These are phyloP conservation scores for Heliornis fulica DNA, from an alignment of 2,113 vertebrate genomes.

Conservation along the genomic window DNA sequence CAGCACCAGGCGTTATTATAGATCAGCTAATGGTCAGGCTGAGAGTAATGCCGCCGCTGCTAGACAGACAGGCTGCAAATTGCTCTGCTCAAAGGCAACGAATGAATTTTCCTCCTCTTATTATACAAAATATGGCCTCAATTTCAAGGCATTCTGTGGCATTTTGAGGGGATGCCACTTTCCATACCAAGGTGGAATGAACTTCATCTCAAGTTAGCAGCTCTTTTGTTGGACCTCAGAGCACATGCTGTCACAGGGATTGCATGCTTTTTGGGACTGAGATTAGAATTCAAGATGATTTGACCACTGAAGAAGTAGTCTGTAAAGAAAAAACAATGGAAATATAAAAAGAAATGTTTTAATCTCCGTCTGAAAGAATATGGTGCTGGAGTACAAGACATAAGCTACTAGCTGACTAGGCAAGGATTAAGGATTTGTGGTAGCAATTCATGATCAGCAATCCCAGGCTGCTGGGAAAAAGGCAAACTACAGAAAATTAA, in stretches of 20 bases:
- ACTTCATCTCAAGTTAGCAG: neutral
- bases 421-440: neutral
- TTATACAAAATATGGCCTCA: neutral
- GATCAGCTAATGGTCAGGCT: neutral
- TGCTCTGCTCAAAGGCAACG: neutral
- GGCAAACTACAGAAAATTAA: neutral
- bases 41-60: neutral
- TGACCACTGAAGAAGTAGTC: neutral
- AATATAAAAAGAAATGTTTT: neutral
- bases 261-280: neutral
- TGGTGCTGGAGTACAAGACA: neutral
- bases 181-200: neutral
- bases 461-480: neutral
- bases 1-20: neutral
- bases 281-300: neutral
- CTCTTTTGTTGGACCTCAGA: neutral
- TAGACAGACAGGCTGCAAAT: constrained; percentile 19
- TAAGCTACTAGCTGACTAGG: neutral
- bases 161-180: neutral
- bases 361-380: neutral
- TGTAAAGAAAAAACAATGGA: neutral
- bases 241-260: fast-evolving
- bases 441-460: neutral
- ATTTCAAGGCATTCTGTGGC: neutral
- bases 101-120: neutral